These are phyloP conservation scores for Neotoma lepida DNA, from an alignment of 2,113 vertebrate genomes.

Conservation along the genomic window DNA sequence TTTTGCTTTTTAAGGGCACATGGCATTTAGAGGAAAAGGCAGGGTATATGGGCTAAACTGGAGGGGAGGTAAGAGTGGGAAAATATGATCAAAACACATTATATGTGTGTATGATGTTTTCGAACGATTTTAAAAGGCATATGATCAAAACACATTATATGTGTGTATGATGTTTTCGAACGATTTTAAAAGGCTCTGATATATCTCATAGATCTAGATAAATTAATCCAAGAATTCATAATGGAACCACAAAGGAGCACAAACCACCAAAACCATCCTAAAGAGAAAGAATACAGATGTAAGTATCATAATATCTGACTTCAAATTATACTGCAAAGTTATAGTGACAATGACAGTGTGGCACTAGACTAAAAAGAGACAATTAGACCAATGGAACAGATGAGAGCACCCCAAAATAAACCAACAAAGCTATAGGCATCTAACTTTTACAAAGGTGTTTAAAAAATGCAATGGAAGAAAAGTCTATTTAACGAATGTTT, in stretches of 20 bases:
- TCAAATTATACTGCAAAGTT: background rate
- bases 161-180: background rate
- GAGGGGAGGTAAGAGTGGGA: too few relatives aligned
- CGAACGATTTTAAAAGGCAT: too few relatives aligned
- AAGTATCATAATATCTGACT: background rate
- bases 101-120: too few relatives aligned
- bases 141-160: background rate
- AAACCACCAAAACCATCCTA: background rate
- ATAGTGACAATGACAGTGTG: background rate
- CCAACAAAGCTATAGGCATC: background rate
- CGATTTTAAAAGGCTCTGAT: background rate
- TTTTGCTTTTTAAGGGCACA: background rate
- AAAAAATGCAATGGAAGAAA: background rate
- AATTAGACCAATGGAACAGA: background rate
- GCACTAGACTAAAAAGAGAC: background rate
- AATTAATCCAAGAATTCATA: background rate
- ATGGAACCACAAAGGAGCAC: background rate
- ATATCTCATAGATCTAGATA: background rate
- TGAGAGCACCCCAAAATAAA: background rate
- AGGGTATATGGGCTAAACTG: background rate
- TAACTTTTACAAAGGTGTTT: background rate
- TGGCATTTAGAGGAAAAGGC: background rate
- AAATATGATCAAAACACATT: too few relatives aligned
- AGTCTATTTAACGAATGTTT: background rate
- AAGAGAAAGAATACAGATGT: background rate